Conservation (phyloP, 2,113 vertebrate species). For the Thunnus thynnus region DNA sequence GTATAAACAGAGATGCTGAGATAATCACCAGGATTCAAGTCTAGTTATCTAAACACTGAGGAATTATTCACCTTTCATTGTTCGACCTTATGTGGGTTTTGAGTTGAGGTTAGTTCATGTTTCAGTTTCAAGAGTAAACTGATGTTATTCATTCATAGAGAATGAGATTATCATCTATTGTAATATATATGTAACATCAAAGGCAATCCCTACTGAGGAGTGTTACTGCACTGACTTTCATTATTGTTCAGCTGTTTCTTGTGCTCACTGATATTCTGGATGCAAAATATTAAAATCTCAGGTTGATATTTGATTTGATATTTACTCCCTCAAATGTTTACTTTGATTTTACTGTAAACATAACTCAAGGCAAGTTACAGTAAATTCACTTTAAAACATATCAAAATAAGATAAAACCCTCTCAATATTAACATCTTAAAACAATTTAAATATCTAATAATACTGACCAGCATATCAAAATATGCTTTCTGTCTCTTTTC, state of each 20-base stretch:
- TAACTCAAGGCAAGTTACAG: too few relatives aligned
- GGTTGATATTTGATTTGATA: too few relatives aligned
- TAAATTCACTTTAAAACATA: too few relatives aligned
- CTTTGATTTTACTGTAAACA: too few relatives aligned
- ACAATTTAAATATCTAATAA: too few relatives aligned
- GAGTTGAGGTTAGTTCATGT: not conserved
- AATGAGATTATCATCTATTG: not conserved
- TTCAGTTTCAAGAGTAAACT: not conserved
- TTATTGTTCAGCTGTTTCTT: not conserved
- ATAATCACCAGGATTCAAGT: not conserved
- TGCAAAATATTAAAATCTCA: conserved; percentile 10
- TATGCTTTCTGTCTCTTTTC: not conserved
- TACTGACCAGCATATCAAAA: too few relatives aligned
- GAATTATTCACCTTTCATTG: not conserved
- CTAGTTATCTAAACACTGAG: not conserved
- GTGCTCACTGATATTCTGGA: not conserved
- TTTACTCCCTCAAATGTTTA: too few relatives aligned
- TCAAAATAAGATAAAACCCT: too few relatives aligned
- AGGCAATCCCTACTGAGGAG: not conserved
- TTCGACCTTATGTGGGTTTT: not conserved
- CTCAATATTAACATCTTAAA: too few relatives aligned
- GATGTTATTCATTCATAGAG: not conserved
- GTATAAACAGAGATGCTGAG: not conserved
- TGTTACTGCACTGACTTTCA: not conserved
- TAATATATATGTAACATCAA: conserved; percentile 25